phyloP scores from a whole-genome alignment of 1,140 invertebrate species.

The Stegodyphus dumicola region DNA sequence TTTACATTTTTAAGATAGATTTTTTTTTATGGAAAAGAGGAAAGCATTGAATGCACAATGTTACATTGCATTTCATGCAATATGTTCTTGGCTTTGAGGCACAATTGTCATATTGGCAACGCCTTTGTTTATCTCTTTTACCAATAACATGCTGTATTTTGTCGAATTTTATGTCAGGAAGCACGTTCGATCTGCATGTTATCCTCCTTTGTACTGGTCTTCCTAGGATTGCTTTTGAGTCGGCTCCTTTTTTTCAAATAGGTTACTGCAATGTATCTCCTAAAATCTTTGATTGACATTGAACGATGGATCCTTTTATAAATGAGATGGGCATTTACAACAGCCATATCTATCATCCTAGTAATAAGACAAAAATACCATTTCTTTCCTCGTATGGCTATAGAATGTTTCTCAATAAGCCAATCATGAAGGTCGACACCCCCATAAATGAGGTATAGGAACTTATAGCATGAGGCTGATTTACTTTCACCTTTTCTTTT shows the following conservation, averaged over 20 bases:
- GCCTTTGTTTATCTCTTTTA: too few relatives aligned
- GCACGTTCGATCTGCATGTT: not conserved
- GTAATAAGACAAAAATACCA: constrained; percentile 24
- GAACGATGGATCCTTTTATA: constrained; percentile 9
- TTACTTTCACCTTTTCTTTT: too few relatives aligned
- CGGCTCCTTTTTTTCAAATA: constrained; percentile 5
- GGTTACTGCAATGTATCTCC: constrained; percentile 6
- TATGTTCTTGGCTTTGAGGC: too few relatives aligned
- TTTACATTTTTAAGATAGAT: too few relatives aligned
- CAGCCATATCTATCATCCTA: not conserved
- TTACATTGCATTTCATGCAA: too few relatives aligned
- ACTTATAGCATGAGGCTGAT: too few relatives aligned
- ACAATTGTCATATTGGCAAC: too few relatives aligned
- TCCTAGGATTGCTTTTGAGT: not conserved
- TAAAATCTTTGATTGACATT: too few relatives aligned
- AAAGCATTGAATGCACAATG: too few relatives aligned
- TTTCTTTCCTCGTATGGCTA: constrained; percentile 17
- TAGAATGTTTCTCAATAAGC: constrained; percentile 14
- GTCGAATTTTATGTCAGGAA: constrained; percentile 11
- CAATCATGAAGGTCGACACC: constrained; percentile 7
- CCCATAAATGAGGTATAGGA: not conserved
- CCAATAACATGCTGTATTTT: too few relatives aligned
- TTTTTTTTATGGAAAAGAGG: too few relatives aligned
- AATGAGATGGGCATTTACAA: not conserved
- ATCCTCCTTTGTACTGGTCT: not conserved